A percentile compares a stretch with the other conserved stretches of the same genome.
Conservation (phyloP, 1,140 invertebrate genomes). For the Anoplolepis gracilipes region DNA sequence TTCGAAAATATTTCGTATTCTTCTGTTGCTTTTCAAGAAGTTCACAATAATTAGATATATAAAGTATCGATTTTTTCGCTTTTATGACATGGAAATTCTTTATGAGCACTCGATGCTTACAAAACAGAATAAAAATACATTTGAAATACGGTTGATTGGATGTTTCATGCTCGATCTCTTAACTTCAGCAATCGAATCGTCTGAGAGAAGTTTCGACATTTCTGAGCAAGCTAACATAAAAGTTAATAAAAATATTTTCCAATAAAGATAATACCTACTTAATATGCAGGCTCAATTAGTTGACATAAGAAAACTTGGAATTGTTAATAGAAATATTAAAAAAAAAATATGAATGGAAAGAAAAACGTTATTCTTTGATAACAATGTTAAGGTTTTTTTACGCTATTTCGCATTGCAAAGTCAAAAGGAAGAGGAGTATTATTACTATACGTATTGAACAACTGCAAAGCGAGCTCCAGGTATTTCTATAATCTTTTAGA, state of each 20-base stretch:
- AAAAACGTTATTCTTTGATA: not conserved
- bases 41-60: not conserved
- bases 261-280: conserved; percentile 22
- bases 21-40: not conserved
- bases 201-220: conserved; percentile 12
- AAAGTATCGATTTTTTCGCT: not conserved
- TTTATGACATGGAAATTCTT: not conserved
- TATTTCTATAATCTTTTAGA: not conserved
- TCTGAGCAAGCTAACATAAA: not conserved
- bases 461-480: conserved; percentile 8
- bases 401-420: not conserved
- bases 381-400: conserved; percentile 3
- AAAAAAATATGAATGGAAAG: not conserved
- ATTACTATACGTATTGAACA: not conserved
- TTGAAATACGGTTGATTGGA: not conserved
- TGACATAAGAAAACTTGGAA: not conserved
- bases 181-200: conserved; percentile 17
- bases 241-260: conserved; percentile 22
- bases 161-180: not conserved
- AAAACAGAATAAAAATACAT: conserved; percentile 21
- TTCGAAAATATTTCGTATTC: not conserved
- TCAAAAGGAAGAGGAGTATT: not conserved
- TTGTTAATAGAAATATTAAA: not conserved
- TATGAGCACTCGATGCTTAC: not conserved
- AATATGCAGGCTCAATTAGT: not conserved